phyloP scores from a whole-genome alignment of 2,797 vertebrate species.

The Trichosurus vulpecula region DNA sequence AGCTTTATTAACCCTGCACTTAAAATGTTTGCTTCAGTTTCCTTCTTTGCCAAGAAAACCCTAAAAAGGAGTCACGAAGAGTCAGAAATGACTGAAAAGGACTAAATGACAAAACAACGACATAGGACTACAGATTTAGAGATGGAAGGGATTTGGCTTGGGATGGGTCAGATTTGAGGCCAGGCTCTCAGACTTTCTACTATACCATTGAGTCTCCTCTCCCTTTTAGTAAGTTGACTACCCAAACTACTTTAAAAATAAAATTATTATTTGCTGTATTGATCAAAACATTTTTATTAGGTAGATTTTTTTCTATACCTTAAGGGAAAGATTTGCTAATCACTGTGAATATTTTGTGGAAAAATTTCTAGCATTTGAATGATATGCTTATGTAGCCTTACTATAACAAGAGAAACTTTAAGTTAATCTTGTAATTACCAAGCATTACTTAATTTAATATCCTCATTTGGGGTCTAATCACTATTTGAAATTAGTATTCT shows the following conservation, averaged over 20 bases:
- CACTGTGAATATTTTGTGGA: background rate
- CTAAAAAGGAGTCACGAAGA: background rate
- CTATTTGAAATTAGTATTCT: background rate
- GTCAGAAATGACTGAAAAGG: background rate
- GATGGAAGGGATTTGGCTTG: background rate
- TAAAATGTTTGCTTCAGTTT: background rate
- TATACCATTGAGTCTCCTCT: background rate
- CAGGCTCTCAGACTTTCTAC: background rate
- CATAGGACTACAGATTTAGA: background rate
- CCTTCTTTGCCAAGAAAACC: background rate
- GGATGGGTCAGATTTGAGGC: background rate
- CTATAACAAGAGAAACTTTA: background rate
- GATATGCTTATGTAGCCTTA: background rate
- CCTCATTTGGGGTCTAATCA: background rate
- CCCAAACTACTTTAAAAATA: background rate
- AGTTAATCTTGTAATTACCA: background rate
- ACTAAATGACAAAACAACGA: background rate
- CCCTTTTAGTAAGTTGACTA: background rate
- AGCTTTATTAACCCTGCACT: background rate
- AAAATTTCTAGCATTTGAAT: background rate
- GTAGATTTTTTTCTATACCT: background rate
- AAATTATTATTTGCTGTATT: background rate
- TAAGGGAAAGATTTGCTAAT: slow-evolving; percentile 12
- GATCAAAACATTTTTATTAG: slow-evolving; percentile 12
- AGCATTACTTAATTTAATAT: background rate